Evolutionary conservation across 2,888 invertebrate genomes (phyloP).

Genomic region (Hipparchia semele): DNA sequence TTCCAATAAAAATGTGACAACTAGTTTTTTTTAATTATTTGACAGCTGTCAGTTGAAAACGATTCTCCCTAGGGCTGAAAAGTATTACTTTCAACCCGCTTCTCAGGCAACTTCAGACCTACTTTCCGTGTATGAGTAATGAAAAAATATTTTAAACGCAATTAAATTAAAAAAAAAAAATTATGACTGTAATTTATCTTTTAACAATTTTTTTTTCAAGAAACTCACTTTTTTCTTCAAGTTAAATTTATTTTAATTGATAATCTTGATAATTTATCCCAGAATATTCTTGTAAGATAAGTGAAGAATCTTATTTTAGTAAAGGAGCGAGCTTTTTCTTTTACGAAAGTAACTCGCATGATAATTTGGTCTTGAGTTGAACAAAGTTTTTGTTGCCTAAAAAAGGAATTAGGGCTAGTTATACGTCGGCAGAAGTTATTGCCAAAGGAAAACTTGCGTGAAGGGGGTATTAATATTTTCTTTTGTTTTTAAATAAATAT

Average conservation of each 20-base stretch:
- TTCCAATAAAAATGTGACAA: too few species aligned
- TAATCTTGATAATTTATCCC: constrained; percentile 1
- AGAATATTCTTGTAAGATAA: background rate
- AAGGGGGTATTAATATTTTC: too few species aligned
- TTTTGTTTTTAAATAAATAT: too few species aligned
- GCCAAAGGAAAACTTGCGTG: too few species aligned
- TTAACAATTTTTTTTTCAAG: background rate
- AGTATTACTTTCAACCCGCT: too few species aligned
- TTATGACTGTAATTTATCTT: background rate
- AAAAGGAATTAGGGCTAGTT: background rate
- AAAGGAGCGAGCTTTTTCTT: background rate
- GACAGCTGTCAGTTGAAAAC: too few species aligned
- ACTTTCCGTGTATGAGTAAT: too few species aligned
- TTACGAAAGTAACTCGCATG: background rate
- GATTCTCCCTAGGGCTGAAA: too few species aligned
- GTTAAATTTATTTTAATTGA: background rate
- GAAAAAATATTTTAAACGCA: background rate
- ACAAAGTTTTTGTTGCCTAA: background rate
- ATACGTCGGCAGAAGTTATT: too few species aligned
- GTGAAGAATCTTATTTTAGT: background rate
- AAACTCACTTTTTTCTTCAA: background rate
- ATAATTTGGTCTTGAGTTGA: background rate
- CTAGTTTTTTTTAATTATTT: too few species aligned
- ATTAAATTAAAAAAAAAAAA: background rate
- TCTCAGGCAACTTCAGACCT: too few species aligned